phyloP scores from a whole-genome alignment of 2,888 invertebrate species.

The Lasiommata megera region DNA sequence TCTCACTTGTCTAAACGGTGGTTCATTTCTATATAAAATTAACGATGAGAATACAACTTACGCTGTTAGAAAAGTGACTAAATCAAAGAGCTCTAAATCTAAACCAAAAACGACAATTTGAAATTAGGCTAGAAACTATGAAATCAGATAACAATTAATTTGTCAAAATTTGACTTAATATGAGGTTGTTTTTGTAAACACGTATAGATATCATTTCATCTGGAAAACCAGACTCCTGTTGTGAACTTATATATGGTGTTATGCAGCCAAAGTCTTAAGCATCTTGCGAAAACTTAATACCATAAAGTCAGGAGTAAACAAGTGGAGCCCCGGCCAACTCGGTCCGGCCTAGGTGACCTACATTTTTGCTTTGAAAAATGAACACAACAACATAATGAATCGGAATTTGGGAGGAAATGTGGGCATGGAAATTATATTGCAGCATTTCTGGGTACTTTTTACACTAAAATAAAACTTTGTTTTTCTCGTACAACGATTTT shows the following conservation, averaged over 20 bases:
- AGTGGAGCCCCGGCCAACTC: constrained; percentile 11
- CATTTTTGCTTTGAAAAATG: constrained; percentile 19
- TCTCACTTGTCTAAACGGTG: too few relatives aligned
- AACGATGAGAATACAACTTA: too few relatives aligned
- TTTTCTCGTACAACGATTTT: background rate
- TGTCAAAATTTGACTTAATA: too few relatives aligned
- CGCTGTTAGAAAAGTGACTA: too few relatives aligned
- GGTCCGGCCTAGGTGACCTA: constrained; percentile 24
- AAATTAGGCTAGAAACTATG: too few relatives aligned
- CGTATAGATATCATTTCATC: background rate
- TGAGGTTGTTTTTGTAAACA: background rate
- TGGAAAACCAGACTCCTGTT: background rate
- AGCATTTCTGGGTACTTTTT: background rate
- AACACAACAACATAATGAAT: constrained; percentile 25
- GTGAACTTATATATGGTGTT: background rate
- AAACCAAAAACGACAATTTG: too few relatives aligned
- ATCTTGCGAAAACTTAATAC: constrained; percentile 17
- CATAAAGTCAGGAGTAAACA: constrained; percentile 22
- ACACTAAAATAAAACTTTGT: background rate
- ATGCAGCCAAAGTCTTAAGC: background rate
- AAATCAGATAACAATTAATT: too few relatives aligned
- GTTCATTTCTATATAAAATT: too few relatives aligned
- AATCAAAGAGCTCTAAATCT: too few relatives aligned
- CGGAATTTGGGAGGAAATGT: constrained; percentile 23
- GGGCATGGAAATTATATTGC: constrained; percentile 10